phyloP scores from a whole-genome alignment of 2,113 vertebrate species.

The Papio anubis region DNA sequence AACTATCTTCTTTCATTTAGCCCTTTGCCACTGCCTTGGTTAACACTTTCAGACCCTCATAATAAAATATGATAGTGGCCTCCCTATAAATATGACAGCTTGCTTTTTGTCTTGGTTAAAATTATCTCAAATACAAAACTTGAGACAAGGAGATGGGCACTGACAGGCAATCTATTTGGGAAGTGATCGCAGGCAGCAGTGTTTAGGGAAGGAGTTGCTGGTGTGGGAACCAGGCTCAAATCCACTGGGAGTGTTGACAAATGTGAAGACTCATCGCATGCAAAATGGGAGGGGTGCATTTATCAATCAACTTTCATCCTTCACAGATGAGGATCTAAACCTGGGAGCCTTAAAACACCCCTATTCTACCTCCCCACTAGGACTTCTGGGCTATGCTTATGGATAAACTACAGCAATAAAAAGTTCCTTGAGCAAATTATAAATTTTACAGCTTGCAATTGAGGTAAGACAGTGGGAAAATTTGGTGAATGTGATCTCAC shows the following conservation, averaged over 20 bases:
- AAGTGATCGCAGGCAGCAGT: not conserved
- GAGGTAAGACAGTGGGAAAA: not conserved
- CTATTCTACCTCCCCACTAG: not conserved
- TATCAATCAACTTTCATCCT: not conserved
- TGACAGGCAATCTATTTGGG: not conserved
- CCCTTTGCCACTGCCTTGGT: not conserved
- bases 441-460: not conserved
- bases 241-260: not conserved
- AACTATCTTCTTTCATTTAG: not conserved
- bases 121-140: not conserved
- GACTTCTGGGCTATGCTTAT: not conserved
- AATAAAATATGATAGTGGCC: not conserved
- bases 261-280: not conserved
- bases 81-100: not conserved
- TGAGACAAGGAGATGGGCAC: not conserved
- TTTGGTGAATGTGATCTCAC: not conserved
- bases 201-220: not conserved
- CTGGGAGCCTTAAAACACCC: fast-evolving
- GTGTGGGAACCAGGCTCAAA: not conserved
- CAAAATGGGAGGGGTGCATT: not conserved
- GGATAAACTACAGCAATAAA: not conserved
- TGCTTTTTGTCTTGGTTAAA: not conserved
- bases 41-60: not conserved
- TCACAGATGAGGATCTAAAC: not conserved
- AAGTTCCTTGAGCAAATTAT: not conserved